phyloP scores from a whole-genome alignment of 1,140 invertebrate species.

The Diabrotica virgifera region DNA sequence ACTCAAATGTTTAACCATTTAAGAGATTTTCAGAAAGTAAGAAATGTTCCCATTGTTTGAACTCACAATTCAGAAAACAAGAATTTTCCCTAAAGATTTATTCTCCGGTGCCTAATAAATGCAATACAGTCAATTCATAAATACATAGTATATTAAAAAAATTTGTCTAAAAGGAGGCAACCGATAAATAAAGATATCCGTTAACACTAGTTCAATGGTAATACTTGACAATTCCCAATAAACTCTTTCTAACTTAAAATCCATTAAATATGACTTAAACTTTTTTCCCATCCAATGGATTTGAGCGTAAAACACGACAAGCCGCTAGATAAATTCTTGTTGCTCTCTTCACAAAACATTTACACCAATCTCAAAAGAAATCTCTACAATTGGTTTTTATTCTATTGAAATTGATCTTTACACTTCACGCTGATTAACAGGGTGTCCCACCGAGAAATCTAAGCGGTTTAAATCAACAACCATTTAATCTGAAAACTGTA shows the following conservation, averaged over 20 bases:
- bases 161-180: too few species aligned
- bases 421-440: conserved; percentile 1
- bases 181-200: too few species aligned
- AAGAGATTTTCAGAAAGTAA: too few species aligned
- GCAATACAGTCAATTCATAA: too few species aligned
- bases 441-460: not conserved
- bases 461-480: not conserved
- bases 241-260: not conserved
- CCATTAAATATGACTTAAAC: not conserved
- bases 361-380: not conserved
- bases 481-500: not conserved
- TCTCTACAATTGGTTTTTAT: conserved; percentile 1
- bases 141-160: too few species aligned
- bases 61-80: too few species aligned
- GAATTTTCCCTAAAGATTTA: too few species aligned
- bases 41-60: too few species aligned
- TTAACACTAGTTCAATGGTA: too few species aligned
- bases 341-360: not conserved
- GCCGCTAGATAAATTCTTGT: conserved; percentile 2
- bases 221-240: too few species aligned
- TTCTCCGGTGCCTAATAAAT: too few species aligned
- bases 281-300: not conserved
- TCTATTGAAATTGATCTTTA: not conserved
- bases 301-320: conserved; percentile 2
- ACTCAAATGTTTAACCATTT: too few species aligned